These are phyloP conservation scores for Leptatherina wallacei DNA, from an alignment of 2,797 vertebrate species.

Conservation along the genomic window DNA sequence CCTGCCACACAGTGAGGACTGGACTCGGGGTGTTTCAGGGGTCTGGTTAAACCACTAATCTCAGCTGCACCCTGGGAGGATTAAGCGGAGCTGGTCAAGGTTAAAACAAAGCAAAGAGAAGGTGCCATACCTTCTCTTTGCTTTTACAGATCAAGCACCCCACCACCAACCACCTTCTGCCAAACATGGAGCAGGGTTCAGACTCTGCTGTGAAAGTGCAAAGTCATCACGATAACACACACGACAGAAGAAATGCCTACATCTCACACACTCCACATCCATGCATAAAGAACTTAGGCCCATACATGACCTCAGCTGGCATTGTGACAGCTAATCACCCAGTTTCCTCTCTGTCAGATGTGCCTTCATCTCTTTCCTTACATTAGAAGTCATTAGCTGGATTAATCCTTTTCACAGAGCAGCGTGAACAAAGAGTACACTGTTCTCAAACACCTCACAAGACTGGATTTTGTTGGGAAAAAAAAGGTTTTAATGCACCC, in stretches of 20 bases:
- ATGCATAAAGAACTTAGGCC: constrained; percentile 5
- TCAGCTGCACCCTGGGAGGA: constrained; percentile 48
- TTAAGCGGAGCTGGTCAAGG: constrained; percentile 55
- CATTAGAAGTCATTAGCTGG: constrained; percentile 72
- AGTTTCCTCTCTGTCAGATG: constrained; percentile 53
- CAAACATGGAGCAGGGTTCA: constrained; percentile 6
- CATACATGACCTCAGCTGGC: constrained; percentile 13
- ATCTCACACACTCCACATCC: constrained; percentile 5
- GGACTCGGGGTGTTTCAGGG: constrained; percentile 22
- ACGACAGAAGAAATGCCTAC: constrained; percentile 9
- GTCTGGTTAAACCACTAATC: constrained; percentile 66
- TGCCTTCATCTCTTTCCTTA: constrained; percentile 63
- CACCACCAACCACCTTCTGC: not conserved
- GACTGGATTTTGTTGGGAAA: constrained; percentile 63
- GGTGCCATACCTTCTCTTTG: constrained; percentile 17
- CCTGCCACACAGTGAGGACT: not conserved
- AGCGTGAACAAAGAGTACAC: constrained; percentile 73
- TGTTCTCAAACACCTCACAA: constrained; percentile 80
- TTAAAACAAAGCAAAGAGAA: constrained; percentile 45
- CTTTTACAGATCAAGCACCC: constrained; percentile 26
- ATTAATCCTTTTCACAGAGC: constrained; percentile 71
- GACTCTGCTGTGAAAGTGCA: constrained; percentile 29
- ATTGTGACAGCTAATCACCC: constrained; percentile 2
- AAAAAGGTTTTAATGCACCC: constrained; percentile 27
- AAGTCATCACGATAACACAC: constrained; percentile 30